Evolutionary conservation across 2,113 vertebrate genomes (phyloP).

Genomic region (Entosphenus tridentatus): DNA sequence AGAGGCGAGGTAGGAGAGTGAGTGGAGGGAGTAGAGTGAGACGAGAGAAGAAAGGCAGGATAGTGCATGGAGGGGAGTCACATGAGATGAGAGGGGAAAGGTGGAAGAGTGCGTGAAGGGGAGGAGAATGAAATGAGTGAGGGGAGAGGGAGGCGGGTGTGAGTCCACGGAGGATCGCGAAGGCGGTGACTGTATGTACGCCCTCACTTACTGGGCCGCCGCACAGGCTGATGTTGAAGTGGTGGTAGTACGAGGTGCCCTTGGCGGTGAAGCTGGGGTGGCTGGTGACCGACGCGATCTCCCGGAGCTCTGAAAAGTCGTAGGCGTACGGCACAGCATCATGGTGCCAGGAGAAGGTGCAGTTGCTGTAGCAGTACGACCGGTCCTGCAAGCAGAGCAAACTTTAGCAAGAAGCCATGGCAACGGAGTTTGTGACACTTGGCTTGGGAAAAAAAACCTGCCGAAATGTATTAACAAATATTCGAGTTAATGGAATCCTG

Average conservation of each 20-base stretch:
- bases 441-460: too few species aligned
- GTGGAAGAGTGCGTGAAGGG: too few species aligned
- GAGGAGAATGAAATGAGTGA: too few species aligned
- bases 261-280: conserved; percentile 54
- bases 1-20: background rate
- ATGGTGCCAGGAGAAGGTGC: conserved; percentile 21
- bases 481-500: background rate
- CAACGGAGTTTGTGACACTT: too few species aligned
- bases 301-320: conserved; percentile 37
- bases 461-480: too few species aligned
- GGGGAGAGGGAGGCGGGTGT: too few species aligned
- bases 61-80: background rate
- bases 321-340: conserved; percentile 23
- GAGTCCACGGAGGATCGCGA: too few species aligned
- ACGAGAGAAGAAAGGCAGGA: background rate
- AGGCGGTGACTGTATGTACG: too few species aligned
- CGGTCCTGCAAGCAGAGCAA: conserved; percentile 24
- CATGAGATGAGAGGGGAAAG: conserved; percentile 4
- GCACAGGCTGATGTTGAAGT: conserved; percentile 51
- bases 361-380: conserved; percentile 54
- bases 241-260: conserved; percentile 54
- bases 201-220: conserved; percentile 41
- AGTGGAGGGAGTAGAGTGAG: too few species aligned
- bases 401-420: too few species aligned
- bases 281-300: conserved; percentile 23